Evolutionary conservation across 2,797 vertebrate genomes (phyloP).

Genomic region (Sibirionetta formosa): DNA sequence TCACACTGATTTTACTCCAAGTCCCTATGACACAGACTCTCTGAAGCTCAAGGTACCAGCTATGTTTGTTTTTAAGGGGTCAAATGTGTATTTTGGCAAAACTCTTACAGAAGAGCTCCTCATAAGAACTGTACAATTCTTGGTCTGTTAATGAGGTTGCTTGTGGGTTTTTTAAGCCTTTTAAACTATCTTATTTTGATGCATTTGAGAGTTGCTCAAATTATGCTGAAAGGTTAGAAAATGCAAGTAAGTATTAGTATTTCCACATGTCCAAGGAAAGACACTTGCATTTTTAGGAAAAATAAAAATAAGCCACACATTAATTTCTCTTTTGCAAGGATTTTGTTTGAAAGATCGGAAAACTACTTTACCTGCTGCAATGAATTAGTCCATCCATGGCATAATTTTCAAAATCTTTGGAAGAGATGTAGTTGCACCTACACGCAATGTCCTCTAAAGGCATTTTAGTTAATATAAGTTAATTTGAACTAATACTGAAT

Average conservation of each 20-base stretch:
- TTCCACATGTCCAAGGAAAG: not conserved
- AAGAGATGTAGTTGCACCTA: not conserved
- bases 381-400: not conserved
- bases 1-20: slow-evolving; percentile 98
- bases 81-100: not conserved
- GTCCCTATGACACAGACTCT: slow-evolving; percentile 96
- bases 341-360: slow-evolving; percentile 19
- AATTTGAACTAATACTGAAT: not conserved
- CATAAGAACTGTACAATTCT: not conserved
- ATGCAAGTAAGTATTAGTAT: not conserved
- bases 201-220: not conserved
- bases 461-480: not conserved
- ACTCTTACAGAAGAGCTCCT: not conserved
- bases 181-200: not conserved
- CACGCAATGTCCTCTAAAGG: not conserved
- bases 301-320: not conserved
- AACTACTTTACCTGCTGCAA: not conserved
- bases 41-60: slow-evolving; percentile 95
- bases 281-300: slow-evolving; percentile 1
- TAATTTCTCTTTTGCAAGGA: not conserved
- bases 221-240: not conserved
- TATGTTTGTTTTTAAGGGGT: not conserved
- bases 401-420: not conserved
- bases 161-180: not conserved
- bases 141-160: not conserved